Evolutionary conservation across 2,113 vertebrate species (phyloP).

Genomic region (Bubalus kerabau): DNA sequence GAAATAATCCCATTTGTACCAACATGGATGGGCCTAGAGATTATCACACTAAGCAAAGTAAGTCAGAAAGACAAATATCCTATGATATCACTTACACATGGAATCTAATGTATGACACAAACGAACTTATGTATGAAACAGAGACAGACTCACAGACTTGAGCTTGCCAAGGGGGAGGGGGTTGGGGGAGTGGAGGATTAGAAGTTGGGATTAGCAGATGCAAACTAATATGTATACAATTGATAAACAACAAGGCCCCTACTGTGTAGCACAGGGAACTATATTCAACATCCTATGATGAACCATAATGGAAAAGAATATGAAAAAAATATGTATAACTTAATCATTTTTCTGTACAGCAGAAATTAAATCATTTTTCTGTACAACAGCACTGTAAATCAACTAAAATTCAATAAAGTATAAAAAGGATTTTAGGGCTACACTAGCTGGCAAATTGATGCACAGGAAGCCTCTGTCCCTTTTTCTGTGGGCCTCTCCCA

Average conservation of each 20-base stretch:
- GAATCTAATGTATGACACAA: background rate
- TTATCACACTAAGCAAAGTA: background rate
- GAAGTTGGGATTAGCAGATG: background rate
- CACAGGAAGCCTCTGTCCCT: background rate
- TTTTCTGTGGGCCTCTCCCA: background rate
- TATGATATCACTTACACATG: background rate
- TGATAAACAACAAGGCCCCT: background rate
- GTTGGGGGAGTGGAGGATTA: background rate
- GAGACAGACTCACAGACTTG: background rate
- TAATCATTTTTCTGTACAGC: background rate
- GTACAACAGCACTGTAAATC: background rate
- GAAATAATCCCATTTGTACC: background rate
- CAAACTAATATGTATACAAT: background rate
- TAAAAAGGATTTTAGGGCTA: background rate
- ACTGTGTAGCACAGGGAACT: background rate
- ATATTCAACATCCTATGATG: background rate
- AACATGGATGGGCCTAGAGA: background rate
- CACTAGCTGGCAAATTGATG: background rate
- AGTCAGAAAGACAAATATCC: background rate
- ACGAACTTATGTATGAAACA: background rate
- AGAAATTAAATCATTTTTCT: background rate
- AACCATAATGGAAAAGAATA: background rate
- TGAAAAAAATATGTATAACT: background rate
- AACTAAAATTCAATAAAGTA: background rate
- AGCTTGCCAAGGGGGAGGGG: background rate